Percentiles rank a stretch among this genome's conserved stretches.
Evolutionary conservation across 2,113 vertebrate genomes (phyloP).

Genomic region (Hippoglossus stenolepis): DNA sequence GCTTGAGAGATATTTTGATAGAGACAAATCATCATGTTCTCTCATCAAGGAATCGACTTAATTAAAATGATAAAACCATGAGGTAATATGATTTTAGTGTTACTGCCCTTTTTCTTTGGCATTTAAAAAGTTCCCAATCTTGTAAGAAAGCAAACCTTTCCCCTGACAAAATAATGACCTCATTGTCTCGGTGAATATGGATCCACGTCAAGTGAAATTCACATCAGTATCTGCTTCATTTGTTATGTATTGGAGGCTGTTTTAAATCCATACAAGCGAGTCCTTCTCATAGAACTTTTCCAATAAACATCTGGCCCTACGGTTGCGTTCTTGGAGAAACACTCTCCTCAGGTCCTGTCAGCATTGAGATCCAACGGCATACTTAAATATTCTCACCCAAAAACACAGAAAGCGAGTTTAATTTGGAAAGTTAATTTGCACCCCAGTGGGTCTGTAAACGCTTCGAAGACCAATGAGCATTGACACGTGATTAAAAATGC

Average conservation of each 20-base stretch:
- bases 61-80: slow-evolving; percentile 4
- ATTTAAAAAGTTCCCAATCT: neutral
- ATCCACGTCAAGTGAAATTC: slow-evolving; percentile 21
- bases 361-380: slow-evolving; percentile 70
- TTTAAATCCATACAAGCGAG: slow-evolving; percentile 36
- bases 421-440: slow-evolving; percentile 60
- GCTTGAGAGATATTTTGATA: slow-evolving; percentile 21
- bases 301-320: slow-evolving; percentile 63
- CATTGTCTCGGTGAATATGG: slow-evolving; percentile 15
- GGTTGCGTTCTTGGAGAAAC: slow-evolving; percentile 52
- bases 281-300: slow-evolving; percentile 56
- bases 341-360: slow-evolving; percentile 55
- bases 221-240: slow-evolving; percentile 50
- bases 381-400: slow-evolving; percentile 58
- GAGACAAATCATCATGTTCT: slow-evolving; percentile 13
- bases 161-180: neutral
- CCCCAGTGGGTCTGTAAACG: slow-evolving; percentile 52
- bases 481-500: slow-evolving; percentile 61
- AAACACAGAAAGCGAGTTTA: slow-evolving; percentile 54
- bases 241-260: slow-evolving; percentile 56
- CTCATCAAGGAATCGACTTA: slow-evolving; percentile 20
- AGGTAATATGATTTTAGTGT: neutral
- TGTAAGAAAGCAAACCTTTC: neutral
- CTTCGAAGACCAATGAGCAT: slow-evolving; percentile 53
- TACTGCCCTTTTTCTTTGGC: neutral